Base-by-base conservation (phyloP, 2,113 vertebrate genomes). In the Corynorhinus townsendii region DNA sequence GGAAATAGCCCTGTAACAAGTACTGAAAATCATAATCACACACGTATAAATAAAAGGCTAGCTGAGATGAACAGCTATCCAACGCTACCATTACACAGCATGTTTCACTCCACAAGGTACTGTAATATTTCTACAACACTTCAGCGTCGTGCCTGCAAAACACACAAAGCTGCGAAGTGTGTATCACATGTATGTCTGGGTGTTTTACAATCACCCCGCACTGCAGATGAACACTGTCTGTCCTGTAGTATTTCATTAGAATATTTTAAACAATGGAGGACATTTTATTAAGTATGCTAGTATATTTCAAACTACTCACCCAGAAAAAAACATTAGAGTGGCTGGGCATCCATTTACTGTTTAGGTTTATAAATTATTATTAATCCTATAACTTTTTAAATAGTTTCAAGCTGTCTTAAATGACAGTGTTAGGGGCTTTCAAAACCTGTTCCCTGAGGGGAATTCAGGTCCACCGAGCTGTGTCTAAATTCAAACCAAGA, bases 131-230 rank as follows among this genome's bases (percentile, higher is more conserved):
- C 92, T 92, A 91, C 79, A 84, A 83, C 54, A 90, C 93, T 96
- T 80, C 86, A 93, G 66, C 94, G 82, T 94, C 95, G 94, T 95
- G 88, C 66, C 83, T 95, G n/a, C 54, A 96, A 96, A 97, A 96
- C 96, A 96, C 33, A 97, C 94, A 95, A 93, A 97, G 94, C 91
- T 93, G 91, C 97, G 95, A 97, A 96, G 95, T 85, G 86, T 95
- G 64, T 90, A 93, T 92, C 83, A 72, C 86, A 95, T 62, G 66
- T 93, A 59, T 92, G 88, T 91, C 94, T 96, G 83, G 72, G 52
- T 96, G 89, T 94, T 96, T 97, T 96, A 96, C 71, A 92, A 79
- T 68, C 89, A 94, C 28, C 35, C 95, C 84, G 62, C 56, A 83
- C 64, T 79, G 96, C 76, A 90, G 94, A 96, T 94, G 95, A 96